Percentiles rank a stretch among this genome's conserved stretches.
Evolutionary conservation across 2,797 vertebrate genomes (phyloP).

Genomic region (Pseudochirops cupreus): DNA sequence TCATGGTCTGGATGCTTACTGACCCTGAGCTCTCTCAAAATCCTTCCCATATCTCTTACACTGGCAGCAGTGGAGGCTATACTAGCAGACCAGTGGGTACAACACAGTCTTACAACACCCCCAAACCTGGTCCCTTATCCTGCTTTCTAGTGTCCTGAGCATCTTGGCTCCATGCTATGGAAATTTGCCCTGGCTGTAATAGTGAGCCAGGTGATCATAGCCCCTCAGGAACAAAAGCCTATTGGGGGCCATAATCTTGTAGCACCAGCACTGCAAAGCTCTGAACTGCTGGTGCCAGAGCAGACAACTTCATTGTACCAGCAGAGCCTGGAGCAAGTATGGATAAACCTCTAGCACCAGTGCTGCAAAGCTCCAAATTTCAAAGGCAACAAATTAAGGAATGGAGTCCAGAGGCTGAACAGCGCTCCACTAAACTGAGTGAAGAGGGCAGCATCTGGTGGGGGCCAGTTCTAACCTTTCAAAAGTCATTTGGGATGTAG

Average conservation of each 20-base stretch:
- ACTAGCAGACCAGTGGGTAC: not conserved
- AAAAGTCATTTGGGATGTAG: not conserved
- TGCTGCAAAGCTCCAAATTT: not conserved
- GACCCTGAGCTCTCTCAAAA: not conserved
- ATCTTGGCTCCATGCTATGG: not conserved
- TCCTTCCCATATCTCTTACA: not conserved
- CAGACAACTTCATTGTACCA: not conserved
- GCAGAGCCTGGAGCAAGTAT: not conserved
- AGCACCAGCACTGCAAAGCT: not conserved
- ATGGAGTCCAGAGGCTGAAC: not conserved
- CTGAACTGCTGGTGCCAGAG: not conserved
- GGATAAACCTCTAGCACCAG: not conserved
- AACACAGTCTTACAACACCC: not conserved
- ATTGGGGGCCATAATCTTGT: not conserved
- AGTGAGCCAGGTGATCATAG: not conserved
- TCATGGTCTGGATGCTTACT: not conserved
- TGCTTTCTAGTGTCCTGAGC: not conserved
- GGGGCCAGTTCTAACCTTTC: not conserved
- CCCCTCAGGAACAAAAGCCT: not conserved
- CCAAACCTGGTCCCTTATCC: not conserved
- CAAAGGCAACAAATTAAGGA: not conserved
- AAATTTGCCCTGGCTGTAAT: not conserved
- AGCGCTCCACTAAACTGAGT: not conserved
- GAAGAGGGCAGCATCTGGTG: not conserved
- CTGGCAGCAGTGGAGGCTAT: not conserved